These are phyloP conservation scores for Steinernema carpocapsae DNA, from an alignment of 2,888 invertebrate species.

Conservation along the genomic window DNA sequence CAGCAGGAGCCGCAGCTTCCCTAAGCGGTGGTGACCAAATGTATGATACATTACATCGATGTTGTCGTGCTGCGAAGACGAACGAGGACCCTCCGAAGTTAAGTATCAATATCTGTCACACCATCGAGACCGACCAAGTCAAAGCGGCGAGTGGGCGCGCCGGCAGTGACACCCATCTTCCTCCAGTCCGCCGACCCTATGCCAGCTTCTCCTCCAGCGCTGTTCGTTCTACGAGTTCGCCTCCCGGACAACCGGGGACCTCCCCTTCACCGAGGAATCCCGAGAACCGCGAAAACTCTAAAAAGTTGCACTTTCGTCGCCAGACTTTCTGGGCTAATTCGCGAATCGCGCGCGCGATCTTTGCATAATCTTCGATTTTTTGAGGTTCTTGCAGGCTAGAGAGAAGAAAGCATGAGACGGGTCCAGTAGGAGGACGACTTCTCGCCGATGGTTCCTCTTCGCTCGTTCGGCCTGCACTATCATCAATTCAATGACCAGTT, in stretches of 20 bases:
- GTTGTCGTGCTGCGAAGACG: constrained; percentile 32
- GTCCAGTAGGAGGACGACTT: constrained; percentile 29
- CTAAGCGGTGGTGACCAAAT: constrained; percentile 25
- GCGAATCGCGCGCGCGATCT: constrained; percentile 6
- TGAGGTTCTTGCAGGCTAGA: constrained; percentile 6
- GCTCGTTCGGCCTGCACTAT: constrained; percentile 9
- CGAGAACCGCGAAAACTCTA: neutral
- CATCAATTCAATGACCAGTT: constrained; percentile 65
- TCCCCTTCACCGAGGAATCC: neutral
- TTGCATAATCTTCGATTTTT: constrained; percentile 17
- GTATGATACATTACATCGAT: constrained; percentile 34
- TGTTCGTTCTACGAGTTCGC: neutral
- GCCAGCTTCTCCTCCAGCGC: neutral
- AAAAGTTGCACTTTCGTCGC: constrained; percentile 30
- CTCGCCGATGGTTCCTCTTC: constrained; percentile 24
- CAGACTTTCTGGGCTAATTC: constrained; percentile 12
- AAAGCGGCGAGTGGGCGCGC: constrained; percentile 34
- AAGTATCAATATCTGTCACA: constrained; percentile 35
- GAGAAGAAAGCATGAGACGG: constrained; percentile 28
- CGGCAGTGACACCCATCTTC: constrained; percentile 17
- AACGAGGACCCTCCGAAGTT: constrained; percentile 27
- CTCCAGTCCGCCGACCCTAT: neutral
- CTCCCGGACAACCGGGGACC: constrained; percentile 18
- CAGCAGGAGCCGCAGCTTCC: neutral
- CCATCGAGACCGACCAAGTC: constrained; percentile 23